Percentiles rank a stretch among this genome's conserved stretches.
phyloP scores from a whole-genome alignment of 2,888 invertebrate species.

The Leptopilina syphax region DNA sequence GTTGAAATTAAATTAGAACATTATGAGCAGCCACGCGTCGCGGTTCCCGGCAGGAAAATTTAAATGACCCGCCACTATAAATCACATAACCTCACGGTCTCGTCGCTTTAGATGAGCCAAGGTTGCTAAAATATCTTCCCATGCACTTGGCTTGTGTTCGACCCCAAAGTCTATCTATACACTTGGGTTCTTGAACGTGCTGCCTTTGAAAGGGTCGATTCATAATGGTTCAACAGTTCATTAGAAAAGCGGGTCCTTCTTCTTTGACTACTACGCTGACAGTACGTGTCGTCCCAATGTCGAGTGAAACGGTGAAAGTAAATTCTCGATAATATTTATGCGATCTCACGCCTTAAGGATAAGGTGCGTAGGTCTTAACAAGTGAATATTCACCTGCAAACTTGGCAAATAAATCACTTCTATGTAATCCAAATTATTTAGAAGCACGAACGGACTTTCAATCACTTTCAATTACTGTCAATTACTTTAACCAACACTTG shows the following conservation, averaged over 20 bases:
- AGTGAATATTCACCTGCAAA: slow-evolving; percentile 37
- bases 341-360: slow-evolving; percentile 20
- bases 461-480: not conserved
- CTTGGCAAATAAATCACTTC: not conserved
- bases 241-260: slow-evolving; percentile 6
- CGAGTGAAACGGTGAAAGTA: slow-evolving; percentile 7
- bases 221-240: slow-evolving; percentile 26
- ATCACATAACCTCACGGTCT: slow-evolving; percentile 33
- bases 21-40: slow-evolving; percentile 27
- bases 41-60: slow-evolving; percentile 26
- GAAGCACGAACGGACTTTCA: slow-evolving; percentile 10
- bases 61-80: slow-evolving; percentile 34
- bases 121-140: slow-evolving; percentile 32
- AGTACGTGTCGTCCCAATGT: slow-evolving; percentile 28
- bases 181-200: slow-evolving; percentile 9
- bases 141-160: slow-evolving; percentile 23
- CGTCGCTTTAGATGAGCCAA: slow-evolving; percentile 31
- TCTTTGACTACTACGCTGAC: not conserved
- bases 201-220: slow-evolving; percentile 24
- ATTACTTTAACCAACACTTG: not conserved
- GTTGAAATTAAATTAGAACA: slow-evolving; percentile 33
- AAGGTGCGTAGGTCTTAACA: slow-evolving; percentile 5
- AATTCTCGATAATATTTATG: slow-evolving; percentile 16
- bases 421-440: slow-evolving; percentile 13
- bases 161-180: slow-evolving; percentile 14